Evolutionary conservation across 1,140 invertebrate species (phyloP).

Genomic region (Tetranychus cinnabarinus): DNA sequence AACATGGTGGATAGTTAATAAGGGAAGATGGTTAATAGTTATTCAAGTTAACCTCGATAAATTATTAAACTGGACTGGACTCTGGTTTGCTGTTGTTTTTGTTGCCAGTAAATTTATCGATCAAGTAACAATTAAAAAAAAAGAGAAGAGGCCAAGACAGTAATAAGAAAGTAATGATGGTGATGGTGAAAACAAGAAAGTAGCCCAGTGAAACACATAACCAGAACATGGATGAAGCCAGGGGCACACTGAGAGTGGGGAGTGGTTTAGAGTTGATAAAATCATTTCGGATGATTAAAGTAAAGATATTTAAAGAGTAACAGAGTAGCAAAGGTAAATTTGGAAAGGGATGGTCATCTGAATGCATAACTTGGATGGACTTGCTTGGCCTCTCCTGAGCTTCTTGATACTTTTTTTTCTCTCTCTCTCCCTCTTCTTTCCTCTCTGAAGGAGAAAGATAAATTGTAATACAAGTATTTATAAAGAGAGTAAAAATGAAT

Average conservation of each 20-base stretch:
- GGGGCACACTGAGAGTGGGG: not conserved
- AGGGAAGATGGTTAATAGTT: too few species aligned
- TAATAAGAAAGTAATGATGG: not conserved
- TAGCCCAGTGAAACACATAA: not conserved
- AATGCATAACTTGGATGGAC: not conserved
- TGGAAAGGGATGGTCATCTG: not conserved
- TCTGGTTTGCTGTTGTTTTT: too few species aligned
- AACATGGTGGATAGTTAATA: too few species aligned
- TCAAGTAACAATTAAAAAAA: not conserved
- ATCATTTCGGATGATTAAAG: not conserved
- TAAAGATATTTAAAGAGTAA: not conserved
- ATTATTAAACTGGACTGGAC: too few species aligned
- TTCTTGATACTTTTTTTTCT: not conserved
- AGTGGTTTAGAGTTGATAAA: not conserved
- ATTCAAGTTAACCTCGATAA: too few species aligned
- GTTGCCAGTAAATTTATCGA: not conserved
- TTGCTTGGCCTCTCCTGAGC: not conserved
- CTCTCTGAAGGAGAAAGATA: too few species aligned
- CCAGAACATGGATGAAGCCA: not conserved
- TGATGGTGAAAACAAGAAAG: not conserved
- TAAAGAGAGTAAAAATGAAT: too few species aligned
- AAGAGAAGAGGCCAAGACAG: not conserved
- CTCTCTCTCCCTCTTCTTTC: not conserved
- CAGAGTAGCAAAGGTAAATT: not conserved
- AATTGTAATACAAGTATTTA: too few species aligned